Base-by-base conservation (phyloP, 2,888 invertebrate genomes). In the Catocala sponsa region DNA sequence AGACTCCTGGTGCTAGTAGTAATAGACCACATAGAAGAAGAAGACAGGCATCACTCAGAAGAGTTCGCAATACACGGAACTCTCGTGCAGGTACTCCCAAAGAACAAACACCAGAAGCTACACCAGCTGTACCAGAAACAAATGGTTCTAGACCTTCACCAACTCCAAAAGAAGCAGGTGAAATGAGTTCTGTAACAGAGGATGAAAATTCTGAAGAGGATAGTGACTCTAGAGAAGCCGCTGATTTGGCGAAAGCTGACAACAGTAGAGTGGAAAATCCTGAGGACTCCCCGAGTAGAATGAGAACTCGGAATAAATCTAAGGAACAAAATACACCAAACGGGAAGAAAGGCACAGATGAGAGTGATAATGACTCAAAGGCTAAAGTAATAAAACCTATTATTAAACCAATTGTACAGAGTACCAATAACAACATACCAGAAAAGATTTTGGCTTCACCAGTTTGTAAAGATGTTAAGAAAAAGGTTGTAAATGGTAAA, bases 1-100 rank as follows among this genome's bases (percentile, higher is more conserved):
- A 99, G 95, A 99, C 99, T 44, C 98, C 99, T 15, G 98, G 98
- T 82, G 99, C 99, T 68, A 98, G 98, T 90, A 98, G 98, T 88
- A 99, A 99, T 91, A 96, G 99, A 78, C 99, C 99, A 33, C 99
- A 99, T 87, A 95, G 99, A 74, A 95, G 99, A 86, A 95, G 98
- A 72, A 95, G 98, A 56, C 98, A 98, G 89, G 97, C 97, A 78
- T 98, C 98, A 55, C 94, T 98, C 80, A 96, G 98, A 76, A 95
- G 98, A 82, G 98, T 98, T 74, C 96, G 98, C 73, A 98, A 98
- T 83, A 98, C 98, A 59, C 95, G 98, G 72, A 98, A 98, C 86
- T 97, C 98, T 76, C 96, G 98, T 85, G 97, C 97, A 77, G 97
- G 96, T 71, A 97, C 96, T 51, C 96, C 97, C 66, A 97, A 97